A percentile compares a stretch with the other conserved stretches of the same genome.
phyloP scores from a whole-genome alignment of 2,113 vertebrate species.

The Eira barbara region DNA sequence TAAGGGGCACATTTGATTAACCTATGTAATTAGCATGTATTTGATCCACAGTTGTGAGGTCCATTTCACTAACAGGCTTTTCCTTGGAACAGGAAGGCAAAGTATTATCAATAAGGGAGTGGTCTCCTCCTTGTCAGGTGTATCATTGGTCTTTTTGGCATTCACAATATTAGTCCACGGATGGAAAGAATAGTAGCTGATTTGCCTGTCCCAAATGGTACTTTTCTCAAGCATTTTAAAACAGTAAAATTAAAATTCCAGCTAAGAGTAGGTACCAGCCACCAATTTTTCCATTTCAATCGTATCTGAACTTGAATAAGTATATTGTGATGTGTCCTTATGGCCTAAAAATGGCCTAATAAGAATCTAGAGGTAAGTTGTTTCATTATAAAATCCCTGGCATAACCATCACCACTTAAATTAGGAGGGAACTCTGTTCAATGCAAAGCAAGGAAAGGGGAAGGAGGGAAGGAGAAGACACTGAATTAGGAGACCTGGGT shows the following conservation, averaged over 20 bases:
- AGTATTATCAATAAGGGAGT: background rate
- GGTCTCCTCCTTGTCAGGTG: background rate
- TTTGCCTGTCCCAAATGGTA: background rate
- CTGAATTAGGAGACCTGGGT: background rate
- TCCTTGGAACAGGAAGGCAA: background rate
- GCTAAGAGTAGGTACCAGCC: background rate
- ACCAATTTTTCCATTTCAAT: background rate
- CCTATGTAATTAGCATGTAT: background rate
- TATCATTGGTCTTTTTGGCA: background rate
- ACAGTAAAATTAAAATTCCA: background rate
- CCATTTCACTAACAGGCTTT: background rate
- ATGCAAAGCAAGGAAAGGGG: background rate
- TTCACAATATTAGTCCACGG: background rate
- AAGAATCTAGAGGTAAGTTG: background rate
- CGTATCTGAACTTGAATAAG: background rate
- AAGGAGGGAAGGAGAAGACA: background rate
- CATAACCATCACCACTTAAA: background rate
- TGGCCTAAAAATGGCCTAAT: background rate
- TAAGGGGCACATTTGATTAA: background rate
- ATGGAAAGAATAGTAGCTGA: background rate
- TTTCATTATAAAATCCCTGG: background rate
- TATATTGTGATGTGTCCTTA: background rate
- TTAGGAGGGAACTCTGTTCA: background rate
- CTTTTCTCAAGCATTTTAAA: constrained; percentile 12
- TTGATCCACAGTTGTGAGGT: background rate